These are phyloP conservation scores for Bombus soroeensis DNA, from an alignment of 1,140 invertebrate species.

Conservation along the genomic window DNA sequence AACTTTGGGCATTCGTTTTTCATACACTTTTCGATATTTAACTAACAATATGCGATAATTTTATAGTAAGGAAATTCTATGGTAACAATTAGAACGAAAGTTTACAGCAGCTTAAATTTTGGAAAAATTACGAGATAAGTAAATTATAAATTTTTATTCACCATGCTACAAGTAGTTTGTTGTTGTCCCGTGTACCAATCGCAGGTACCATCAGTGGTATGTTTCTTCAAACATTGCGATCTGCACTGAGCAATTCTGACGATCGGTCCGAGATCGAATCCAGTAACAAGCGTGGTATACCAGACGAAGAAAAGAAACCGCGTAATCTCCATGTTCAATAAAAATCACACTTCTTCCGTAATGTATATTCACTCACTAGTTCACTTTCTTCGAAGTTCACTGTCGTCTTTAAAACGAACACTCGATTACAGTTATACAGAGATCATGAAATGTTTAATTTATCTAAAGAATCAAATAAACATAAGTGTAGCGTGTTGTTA, in stretches of 20 bases:
- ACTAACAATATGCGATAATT: background rate
- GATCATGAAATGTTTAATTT: background rate
- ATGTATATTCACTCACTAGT: constrained; percentile 4
- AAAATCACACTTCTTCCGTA: constrained; percentile 37
- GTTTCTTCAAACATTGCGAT: constrained; percentile 76
- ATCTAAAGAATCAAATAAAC: background rate
- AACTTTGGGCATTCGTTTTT: background rate
- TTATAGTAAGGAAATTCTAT: background rate
- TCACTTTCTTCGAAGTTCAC: constrained; percentile 13
- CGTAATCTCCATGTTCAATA: constrained; percentile 53
- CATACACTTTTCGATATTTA: background rate
- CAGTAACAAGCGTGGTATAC: constrained; percentile 58
- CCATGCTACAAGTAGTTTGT: constrained; percentile 75
- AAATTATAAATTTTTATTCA: constrained; percentile 57
- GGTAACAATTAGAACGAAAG: background rate
- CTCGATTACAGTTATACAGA: background rate
- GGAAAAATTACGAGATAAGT: background rate
- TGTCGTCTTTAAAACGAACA: background rate
- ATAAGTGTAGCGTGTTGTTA: background rate
- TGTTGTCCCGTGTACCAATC: constrained; percentile 73
- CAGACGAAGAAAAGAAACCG: constrained; percentile 56
- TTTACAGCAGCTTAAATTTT: background rate
- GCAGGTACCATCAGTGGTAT: constrained; percentile 75
- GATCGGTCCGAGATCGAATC: constrained; percentile 77
- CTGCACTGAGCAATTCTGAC: constrained; percentile 79